These are phyloP conservation scores for Equus przewalskii DNA, from an alignment of 2,113 vertebrate species.

Conservation along the genomic window DNA sequence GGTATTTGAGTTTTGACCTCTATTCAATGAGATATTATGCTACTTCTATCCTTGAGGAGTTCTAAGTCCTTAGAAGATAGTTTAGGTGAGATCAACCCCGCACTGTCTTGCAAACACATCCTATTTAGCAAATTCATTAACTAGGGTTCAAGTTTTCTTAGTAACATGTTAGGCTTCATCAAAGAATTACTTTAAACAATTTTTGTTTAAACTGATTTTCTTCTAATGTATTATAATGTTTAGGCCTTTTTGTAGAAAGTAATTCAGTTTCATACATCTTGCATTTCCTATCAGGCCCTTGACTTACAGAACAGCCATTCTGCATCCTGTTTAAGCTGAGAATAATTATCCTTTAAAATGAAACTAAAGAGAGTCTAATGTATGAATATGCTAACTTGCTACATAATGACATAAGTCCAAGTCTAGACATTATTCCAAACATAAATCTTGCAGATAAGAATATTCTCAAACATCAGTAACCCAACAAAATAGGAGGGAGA, in stretches of 20 bases:
- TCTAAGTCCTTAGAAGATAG: background rate
- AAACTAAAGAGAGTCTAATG: background rate
- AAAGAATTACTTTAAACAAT: constrained; percentile 30
- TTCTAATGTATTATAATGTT: constrained; percentile 23
- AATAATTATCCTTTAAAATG: constrained; percentile 20
- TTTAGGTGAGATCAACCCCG: background rate
- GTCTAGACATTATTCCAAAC: background rate
- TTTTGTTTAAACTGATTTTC: constrained; percentile 39
- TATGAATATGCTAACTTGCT: background rate
- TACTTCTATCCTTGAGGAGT: background rate
- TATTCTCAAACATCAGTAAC: background rate
- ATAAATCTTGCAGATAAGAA: background rate
- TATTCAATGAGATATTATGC: background rate
- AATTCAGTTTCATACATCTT: background rate
- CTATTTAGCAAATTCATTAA: constrained; percentile 6
- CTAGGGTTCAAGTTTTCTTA: constrained; percentile 31
- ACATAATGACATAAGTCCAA: background rate
- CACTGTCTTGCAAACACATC: background rate
- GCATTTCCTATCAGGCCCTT: background rate
- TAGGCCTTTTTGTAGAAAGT: constrained; percentile 8
- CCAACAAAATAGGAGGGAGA: background rate
- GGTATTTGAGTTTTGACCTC: background rate
- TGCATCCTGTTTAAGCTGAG: constrained; percentile 3
- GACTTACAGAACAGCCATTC: background rate
- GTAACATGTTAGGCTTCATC: background rate